Conservation (phyloP, 2,797 vertebrate species). For the Microctenopoma stevenorrisi region DNA sequence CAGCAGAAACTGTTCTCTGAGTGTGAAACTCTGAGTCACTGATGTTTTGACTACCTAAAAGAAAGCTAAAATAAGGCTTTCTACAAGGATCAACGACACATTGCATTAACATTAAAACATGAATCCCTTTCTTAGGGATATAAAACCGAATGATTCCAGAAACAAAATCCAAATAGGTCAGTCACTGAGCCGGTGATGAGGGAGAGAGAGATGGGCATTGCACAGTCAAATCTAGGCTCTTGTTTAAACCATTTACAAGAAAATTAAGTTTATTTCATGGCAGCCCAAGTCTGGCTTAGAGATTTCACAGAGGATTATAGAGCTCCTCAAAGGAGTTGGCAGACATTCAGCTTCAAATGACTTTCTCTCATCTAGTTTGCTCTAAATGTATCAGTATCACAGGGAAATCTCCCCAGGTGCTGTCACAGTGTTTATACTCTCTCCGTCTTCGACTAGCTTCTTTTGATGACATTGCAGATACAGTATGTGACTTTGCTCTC, state of each 20-base stretch:
- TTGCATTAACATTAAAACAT: conserved; percentile 7
- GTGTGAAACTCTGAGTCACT: neutral
- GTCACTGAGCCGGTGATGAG: conserved; percentile 3
- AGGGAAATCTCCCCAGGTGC: conserved; percentile 27
- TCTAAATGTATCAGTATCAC: conserved; percentile 46
- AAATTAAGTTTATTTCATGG: conserved; percentile 53
- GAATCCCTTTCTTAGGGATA: conserved; percentile 17
- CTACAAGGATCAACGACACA: conserved; percentile 11
- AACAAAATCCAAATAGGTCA: conserved; percentile 44
- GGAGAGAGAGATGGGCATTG: conserved; percentile 22
- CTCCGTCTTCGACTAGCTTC: conserved; percentile 36
- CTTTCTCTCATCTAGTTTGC: conserved; percentile 25
- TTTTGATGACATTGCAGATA: conserved; percentile 62
- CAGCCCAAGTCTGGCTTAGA: conserved; percentile 31
- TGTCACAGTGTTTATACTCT: conserved; percentile 46
- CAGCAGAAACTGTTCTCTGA: neutral
- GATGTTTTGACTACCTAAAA: neutral
- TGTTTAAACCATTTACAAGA: conserved; percentile 45
- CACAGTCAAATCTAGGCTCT: conserved; percentile 20
- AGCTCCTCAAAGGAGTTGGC: conserved; percentile 40
- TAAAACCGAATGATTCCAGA: conserved; percentile 6
- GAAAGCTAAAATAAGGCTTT: neutral
- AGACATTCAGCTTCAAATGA: conserved; percentile 41
- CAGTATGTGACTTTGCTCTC: neutral
- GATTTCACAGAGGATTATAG: conserved; percentile 56